Evolutionary conservation across 1,140 invertebrate species (phyloP).

Genomic region (Drosophila carrolli): DNA sequence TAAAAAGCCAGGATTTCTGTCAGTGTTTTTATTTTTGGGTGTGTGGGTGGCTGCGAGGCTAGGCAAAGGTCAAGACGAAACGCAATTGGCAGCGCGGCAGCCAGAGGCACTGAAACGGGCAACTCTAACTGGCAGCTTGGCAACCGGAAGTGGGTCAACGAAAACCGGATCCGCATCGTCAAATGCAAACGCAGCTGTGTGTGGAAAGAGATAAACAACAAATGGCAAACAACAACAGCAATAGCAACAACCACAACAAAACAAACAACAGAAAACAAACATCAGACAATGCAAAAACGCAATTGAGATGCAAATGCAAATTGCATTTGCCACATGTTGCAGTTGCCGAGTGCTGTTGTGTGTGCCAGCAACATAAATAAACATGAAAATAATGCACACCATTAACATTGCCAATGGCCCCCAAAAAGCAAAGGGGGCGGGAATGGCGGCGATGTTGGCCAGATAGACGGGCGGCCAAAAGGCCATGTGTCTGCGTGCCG

Average conservation of each 20-base stretch:
- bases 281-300: slow-evolving; percentile 75
- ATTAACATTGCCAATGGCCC: slow-evolving; percentile 80
- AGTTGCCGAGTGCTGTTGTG: slow-evolving; percentile 26
- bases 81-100: slow-evolving; percentile 40
- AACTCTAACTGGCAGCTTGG: slow-evolving; percentile 44
- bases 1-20: not conserved
- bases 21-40: not conserved
- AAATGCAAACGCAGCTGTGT: slow-evolving; percentile 73
- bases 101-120: slow-evolving; percentile 17
- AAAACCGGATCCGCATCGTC: slow-evolving; percentile 73
- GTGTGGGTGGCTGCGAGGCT: slow-evolving; percentile 20
- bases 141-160: slow-evolving; percentile 79
- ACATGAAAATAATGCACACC: slow-evolving; percentile 80
- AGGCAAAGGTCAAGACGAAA: slow-evolving; percentile 66
- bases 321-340: slow-evolving; percentile 73
- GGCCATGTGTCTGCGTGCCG: slow-evolving; percentile 17
- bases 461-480: slow-evolving; percentile 60
- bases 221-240: slow-evolving; percentile 40
- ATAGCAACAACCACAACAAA: slow-evolving; percentile 15
- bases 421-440: slow-evolving; percentile 55
- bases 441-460: slow-evolving; percentile 7
- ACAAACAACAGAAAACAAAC: slow-evolving; percentile 63
- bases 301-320: slow-evolving; percentile 81
- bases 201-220: slow-evolving; percentile 63
- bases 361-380: slow-evolving; percentile 75